These are phyloP conservation scores for Oreochromis aureus DNA, from an alignment of 2,113 vertebrate genomes.

Conservation along the genomic window DNA sequence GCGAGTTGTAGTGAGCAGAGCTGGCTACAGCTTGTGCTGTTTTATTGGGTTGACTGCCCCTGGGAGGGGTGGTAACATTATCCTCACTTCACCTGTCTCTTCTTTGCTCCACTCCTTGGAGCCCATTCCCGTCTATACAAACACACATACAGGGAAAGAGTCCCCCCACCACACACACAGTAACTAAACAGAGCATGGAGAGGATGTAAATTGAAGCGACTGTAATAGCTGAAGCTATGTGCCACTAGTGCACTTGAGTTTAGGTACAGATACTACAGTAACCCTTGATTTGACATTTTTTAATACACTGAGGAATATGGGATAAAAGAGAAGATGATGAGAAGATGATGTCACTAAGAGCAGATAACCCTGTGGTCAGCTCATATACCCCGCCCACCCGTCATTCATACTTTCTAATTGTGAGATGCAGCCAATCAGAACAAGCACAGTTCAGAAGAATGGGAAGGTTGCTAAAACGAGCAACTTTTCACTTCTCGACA, in stretches of 20 bases:
- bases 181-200: background rate
- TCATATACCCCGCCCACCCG: rapidly evolving
- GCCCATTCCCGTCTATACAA: background rate
- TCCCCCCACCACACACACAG: background rate
- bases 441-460: background rate
- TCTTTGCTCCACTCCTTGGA: background rate
- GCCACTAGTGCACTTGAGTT: background rate
- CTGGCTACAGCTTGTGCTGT: background rate
- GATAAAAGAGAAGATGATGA: too few species aligned
- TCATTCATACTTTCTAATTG: too few species aligned
- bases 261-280: background rate
- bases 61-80: background rate
- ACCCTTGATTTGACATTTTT: background rate
- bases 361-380: rapidly evolving
- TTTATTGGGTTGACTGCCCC: background rate
- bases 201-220: background rate
- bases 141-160: background rate
- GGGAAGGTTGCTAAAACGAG: background rate
- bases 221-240: background rate
- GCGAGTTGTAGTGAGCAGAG: background rate
- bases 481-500: background rate
- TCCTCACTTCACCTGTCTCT: background rate
- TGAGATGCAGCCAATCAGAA: background rate
- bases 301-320: background rate
- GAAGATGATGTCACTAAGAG: background rate